phyloP scores from a whole-genome alignment of 2,113 vertebrate genomes.

The Ptilorrhoa leucosticta region DNA sequence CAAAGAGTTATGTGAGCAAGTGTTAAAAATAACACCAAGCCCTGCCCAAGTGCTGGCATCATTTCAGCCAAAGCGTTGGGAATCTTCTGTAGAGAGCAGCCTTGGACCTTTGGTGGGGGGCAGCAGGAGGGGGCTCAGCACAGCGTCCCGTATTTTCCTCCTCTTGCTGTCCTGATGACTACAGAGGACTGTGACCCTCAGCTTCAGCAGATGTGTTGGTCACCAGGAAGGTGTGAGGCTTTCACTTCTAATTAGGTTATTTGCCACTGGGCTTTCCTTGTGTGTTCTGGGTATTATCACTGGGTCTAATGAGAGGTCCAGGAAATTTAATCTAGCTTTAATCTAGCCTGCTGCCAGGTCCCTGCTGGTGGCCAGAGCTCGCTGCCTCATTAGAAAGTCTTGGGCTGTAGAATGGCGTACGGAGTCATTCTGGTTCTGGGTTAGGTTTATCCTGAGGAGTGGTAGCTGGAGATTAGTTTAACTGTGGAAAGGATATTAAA shows the following conservation, averaged over 20 bases:
- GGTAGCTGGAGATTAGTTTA: background rate
- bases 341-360: background rate
- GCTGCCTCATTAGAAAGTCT: background rate
- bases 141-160: rapidly evolving
- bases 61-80: background rate
- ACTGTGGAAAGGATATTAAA: background rate
- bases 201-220: background rate
- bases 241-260: background rate
- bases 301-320: background rate
- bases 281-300: background rate
- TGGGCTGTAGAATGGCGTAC: background rate
- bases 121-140: background rate
- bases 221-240: background rate
- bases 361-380: background rate
- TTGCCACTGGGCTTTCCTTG: background rate
- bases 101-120: background rate
- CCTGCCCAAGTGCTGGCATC: background rate
- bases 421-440: background rate
- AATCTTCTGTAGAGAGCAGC: background rate
- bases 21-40: conserved; percentile 61
- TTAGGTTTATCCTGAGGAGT: background rate
- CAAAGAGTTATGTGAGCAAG: conserved; percentile 56
- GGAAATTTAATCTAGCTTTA: background rate
- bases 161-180: background rate
- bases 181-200: background rate